phyloP scores from a whole-genome alignment of 2,888 invertebrate genomes.

The Hesperia comma region DNA sequence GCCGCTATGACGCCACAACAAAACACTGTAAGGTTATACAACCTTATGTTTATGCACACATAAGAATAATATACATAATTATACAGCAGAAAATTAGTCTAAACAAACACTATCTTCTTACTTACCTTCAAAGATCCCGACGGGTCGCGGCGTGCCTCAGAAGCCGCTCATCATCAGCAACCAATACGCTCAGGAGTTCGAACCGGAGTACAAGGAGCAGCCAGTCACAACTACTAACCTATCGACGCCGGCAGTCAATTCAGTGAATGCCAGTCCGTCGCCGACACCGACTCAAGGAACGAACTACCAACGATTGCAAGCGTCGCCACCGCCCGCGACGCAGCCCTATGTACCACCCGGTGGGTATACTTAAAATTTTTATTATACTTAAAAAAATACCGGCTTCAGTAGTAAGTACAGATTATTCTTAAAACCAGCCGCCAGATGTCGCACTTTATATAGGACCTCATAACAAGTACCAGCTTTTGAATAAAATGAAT shows the following conservation, averaged over 20 bases:
- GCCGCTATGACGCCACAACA: no score
- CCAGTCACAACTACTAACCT: slow-evolving; percentile 43
- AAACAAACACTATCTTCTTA: not conserved
- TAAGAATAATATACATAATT: no score
- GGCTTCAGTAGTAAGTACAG: no score
- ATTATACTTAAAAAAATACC: no score
- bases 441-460: no score
- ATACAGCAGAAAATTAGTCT: no score
- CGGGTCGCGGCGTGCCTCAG: slow-evolving; percentile 70
- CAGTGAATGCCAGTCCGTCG: slow-evolving; percentile 56
- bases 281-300: slow-evolving; percentile 53
- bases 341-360: slow-evolving; percentile 75
- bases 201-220: slow-evolving; percentile 71
- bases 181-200: slow-evolving; percentile 77
- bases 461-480: no score
- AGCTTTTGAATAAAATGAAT: no score
- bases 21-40: no score
- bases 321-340: slow-evolving; percentile 66
- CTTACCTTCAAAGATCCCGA: slow-evolving; percentile 57
- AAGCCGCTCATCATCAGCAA: slow-evolving; percentile 78
- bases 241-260: slow-evolving; percentile 27
- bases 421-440: no score
- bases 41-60: no score
- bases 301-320: slow-evolving; percentile 67
- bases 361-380: slow-evolving; percentile 50